Conservation (phyloP, 2,797 vertebrate species). For the Cephalopachus bancanus region DNA sequence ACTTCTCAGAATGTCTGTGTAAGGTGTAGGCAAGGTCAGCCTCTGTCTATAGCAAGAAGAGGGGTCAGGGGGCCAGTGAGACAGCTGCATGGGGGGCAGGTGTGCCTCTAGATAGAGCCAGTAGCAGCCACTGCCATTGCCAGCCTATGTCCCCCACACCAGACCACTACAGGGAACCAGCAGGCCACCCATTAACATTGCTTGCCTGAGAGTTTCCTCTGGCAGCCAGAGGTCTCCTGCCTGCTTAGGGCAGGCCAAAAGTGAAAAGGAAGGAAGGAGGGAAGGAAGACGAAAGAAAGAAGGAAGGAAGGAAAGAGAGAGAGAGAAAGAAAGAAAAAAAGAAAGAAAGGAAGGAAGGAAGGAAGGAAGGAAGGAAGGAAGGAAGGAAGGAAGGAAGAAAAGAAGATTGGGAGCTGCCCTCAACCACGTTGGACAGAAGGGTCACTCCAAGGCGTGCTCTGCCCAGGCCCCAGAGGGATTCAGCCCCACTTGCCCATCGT, state of each 20-base stretch:
- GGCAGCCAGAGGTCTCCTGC: neutral
- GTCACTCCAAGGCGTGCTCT: neutral
- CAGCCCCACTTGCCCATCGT: neutral
- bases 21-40: neutral
- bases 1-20: neutral
- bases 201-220: neutral
- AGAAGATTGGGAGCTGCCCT: neutral
- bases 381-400: too few relatives aligned
- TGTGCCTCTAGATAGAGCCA: accelerated
- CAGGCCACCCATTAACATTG: too few relatives aligned
- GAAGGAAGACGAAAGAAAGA: too few relatives aligned
- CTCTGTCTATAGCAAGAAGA: neutral
- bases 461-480: neutral
- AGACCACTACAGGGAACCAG: neutral
- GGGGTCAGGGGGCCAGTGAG: too few relatives aligned
- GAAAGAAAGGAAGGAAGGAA: too few relatives aligned
- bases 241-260: neutral
- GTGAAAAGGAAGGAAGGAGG: too few relatives aligned
- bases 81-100: neutral
- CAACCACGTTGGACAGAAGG: neutral
- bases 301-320: too few relatives aligned
- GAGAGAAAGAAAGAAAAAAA: too few relatives aligned
- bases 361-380: too few relatives aligned
- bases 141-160: accelerated
- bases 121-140: neutral